Base-by-base conservation (phyloP, 2,888 invertebrate genomes). In the Drosophila sordidapex region DNA sequence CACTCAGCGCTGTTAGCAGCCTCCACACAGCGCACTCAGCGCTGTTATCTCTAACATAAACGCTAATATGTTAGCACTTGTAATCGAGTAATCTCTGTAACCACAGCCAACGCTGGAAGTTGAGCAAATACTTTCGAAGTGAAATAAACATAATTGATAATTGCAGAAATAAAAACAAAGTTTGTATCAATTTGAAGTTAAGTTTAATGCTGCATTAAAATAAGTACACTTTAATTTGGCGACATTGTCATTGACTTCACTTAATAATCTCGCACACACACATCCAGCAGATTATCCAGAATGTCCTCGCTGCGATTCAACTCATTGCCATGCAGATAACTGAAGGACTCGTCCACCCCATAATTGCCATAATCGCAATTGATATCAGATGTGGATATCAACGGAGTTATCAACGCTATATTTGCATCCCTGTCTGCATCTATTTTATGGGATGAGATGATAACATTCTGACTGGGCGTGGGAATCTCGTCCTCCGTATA, bases 221-320 rank as follows among this genome's bases (percentile, higher is more conserved):
- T 33, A 35, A 66, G 33, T 36, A 53, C 25, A 36, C 31, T 49
- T 57, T 15, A 63, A 49, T 65, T 70, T 67, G 60, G 66, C 72
- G 71, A 59, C 58, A 48, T 40, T 59, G 8, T 40, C 31, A 60
- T 49, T 81, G 76, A 92, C 11, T 54, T 76, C 71, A 92, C 18
- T 54, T 77, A 92, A 79, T 90, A 92, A 67, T 92, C 92, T 65
- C 82, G 85, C 57, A 89, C 89, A 53, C 92, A 90, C 46, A 92
- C 91, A 65, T 92, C 91, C 31, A 92, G 74, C 36, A 92, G 76
- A 64, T 90, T 91, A 74, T 92, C 92, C 49, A 92, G 80, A 60
- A 91, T 72, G 67, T 92, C 92, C 38, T 92, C 92, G 31, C 82
- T 89, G 13, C 89, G 82, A 66, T 74, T 88, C 13, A 80, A 79